A percentile compares a stretch with the other conserved stretches of the same genome.
These are phyloP conservation scores for cattle (Bos taurus) DNA, from an alignment of 2,113 vertebrate species.

Conservation along the genomic window DNA sequence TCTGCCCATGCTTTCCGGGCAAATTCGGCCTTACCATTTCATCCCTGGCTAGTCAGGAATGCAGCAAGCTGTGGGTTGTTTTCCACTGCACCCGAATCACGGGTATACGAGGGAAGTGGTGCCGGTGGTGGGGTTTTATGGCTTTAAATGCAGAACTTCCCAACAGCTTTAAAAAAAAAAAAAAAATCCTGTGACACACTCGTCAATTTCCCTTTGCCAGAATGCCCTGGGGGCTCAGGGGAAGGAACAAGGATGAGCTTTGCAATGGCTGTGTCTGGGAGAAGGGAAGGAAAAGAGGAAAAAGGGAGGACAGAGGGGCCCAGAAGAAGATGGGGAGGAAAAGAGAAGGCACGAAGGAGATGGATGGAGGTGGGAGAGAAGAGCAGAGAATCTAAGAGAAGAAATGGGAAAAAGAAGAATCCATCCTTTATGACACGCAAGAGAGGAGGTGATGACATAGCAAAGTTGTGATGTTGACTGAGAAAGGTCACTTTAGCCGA, in stretches of 20 bases:
- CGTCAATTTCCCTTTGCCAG: background rate
- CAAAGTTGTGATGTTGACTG: background rate
- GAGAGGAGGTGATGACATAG: background rate
- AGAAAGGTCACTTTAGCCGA: background rate
- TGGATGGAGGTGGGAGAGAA: background rate
- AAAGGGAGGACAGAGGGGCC: background rate
- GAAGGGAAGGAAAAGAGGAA: background rate
- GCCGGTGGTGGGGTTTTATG: background rate
- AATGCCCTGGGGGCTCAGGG: background rate
- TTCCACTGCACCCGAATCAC: background rate
- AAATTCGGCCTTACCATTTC: slow-evolving; percentile 24
- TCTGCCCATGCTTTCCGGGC: background rate
- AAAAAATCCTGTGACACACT: background rate
- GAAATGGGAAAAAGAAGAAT: background rate
- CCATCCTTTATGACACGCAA: fast-evolving
- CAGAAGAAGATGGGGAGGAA: background rate
- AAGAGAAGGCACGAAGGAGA: background rate
- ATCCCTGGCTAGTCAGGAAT: slow-evolving; percentile 48
- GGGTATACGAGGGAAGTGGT: background rate
- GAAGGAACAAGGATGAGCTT: background rate
- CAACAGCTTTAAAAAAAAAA: background rate
- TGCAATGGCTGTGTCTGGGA: background rate
- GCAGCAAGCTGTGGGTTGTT: background rate
- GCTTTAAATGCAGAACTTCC: background rate
- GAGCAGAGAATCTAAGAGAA: too few species aligned